Evolutionary conservation across 2,888 invertebrate species (phyloP), one percentile per base, ranked within the genome.

Genomic region (Cephalotes varians): DNA sequence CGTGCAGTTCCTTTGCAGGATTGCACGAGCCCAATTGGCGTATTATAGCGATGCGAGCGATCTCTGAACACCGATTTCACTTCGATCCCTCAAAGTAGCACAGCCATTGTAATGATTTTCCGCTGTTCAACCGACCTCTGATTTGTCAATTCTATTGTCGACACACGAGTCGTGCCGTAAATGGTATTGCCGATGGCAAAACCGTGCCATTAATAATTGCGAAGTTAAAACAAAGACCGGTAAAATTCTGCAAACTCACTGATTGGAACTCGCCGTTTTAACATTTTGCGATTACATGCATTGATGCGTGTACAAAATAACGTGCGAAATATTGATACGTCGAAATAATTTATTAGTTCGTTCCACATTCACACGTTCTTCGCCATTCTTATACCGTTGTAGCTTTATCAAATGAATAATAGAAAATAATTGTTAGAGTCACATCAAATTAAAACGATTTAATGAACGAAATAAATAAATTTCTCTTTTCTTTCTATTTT

Each of bases 121-220:
- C 71, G 21, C 37, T 40, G 31, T 40, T 28, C 40, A 21, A 21
- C 47, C 69, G 31, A 77, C 21, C 54, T 21, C 40, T 44, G 44
- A 69, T 69, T 77, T 56, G 77, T 77, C 77, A 77, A 77, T 71
- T 77, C 71, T 69, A 77, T 77, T 77, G 71, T 76, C 67, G 21
- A 40, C 54, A 18, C 71, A 71, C 56, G 31, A 56, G 44, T 6
- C 71, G 21, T 12, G 77, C 54, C 44, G 37, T 58, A 71, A 79
- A 69, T 79, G 44, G 2, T 31, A 44, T 44, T 44, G 67, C 34
- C 69, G 67, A 69, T 56, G 65, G 37, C 65, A 65, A 65, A 56
- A 44, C 21, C 31, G 9, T 12, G 12, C 44, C 31, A n/a, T 77
- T 79, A 79, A 79, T 79, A 71, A 79, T 47, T 71, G 21, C 44